phyloP scores from a whole-genome alignment of 2,888 invertebrate species.

The Meteorus cinctellus region DNA sequence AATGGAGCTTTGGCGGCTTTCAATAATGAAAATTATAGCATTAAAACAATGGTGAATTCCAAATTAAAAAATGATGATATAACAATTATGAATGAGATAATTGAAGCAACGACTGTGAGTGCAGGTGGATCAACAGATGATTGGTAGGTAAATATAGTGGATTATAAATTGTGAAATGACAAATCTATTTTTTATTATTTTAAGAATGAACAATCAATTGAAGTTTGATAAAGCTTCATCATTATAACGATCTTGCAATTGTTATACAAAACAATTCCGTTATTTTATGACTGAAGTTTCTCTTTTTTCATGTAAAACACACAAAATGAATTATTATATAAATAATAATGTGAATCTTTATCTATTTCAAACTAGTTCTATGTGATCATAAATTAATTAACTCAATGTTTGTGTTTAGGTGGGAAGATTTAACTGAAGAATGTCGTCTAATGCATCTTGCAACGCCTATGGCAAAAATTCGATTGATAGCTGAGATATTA shows the following conservation, averaged over 20 bases:
- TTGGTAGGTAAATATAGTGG: conserved; percentile 9
- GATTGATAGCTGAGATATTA: conserved; percentile 85
- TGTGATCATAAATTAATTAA: background rate
- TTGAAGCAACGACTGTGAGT: background rate
- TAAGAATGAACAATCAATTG: too few relatives aligned
- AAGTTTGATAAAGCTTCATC: too few relatives aligned
- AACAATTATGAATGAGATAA: conserved; percentile 34
- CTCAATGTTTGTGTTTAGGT: conserved; percentile 71
- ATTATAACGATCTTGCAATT: too few relatives aligned
- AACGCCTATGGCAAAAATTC: conserved; percentile 78
- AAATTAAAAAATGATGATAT: conserved; percentile 45
- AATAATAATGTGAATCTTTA: too few relatives aligned
- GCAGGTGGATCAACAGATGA: conserved; percentile 10
- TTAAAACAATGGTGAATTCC: background rate
- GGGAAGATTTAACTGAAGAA: conserved; percentile 82
- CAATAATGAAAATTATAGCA: conserved; percentile 33
- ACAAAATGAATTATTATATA: too few relatives aligned
- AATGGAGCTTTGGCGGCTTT: conserved; percentile 19
- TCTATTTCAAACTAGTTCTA: too few relatives aligned
- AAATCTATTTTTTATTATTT: too few relatives aligned
- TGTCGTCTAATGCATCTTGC: conserved; percentile 82
- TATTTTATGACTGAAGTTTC: too few relatives aligned
- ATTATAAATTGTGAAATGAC: too few relatives aligned
- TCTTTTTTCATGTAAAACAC: too few relatives aligned
- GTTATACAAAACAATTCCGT: too few relatives aligned